phyloP scores from a whole-genome alignment of 2,888 invertebrate genomes.

The Cataglyphis rosenhaueri region DNA sequence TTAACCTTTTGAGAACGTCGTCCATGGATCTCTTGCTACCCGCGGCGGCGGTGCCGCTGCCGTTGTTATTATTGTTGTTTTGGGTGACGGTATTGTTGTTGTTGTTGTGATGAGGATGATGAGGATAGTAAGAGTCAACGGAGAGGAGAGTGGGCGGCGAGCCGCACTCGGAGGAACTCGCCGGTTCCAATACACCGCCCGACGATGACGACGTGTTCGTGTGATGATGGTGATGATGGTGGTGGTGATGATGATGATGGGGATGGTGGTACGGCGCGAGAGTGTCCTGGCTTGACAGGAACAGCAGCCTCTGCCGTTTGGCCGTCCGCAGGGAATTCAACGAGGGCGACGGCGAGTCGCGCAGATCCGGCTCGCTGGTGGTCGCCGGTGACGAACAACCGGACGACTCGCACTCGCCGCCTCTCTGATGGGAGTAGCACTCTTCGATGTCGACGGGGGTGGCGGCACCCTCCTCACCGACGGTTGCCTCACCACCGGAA shows the following conservation, averaged over 20 bases:
- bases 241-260: conserved; percentile 74
- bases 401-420: conserved; percentile 80
- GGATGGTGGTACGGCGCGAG: conserved; percentile 61
- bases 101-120: conserved; percentile 85
- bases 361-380: conserved; percentile 85
- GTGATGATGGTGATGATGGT: conserved; percentile 77
- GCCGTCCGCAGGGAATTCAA: conserved; percentile 79
- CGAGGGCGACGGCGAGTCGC: conserved; percentile 84
- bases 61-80: conserved; percentile 88
- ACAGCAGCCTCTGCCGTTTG: conserved; percentile 80
- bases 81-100: conserved; percentile 88
- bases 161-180: conserved; percentile 90
- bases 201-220: conserved; percentile 75
- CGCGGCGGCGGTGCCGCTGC: conserved; percentile 87
- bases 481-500: conserved; percentile 78
- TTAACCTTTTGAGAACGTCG: conserved; percentile 94
- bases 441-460: conserved; percentile 88
- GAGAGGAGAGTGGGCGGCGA: conserved; percentile 89
- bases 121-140: conserved; percentile 87
- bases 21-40: conserved; percentile 94
- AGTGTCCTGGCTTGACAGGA: conserved; percentile 68
- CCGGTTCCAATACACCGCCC: conserved; percentile 78
- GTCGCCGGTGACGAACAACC: conserved; percentile 83
- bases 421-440: conserved; percentile 75
- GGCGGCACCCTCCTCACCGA: conserved; percentile 85